A percentile compares a stretch with the other conserved stretches of the same genome.
Evolutionary conservation across 2,888 invertebrate species (phyloP).

Genomic region (Sepioteuthis lessoniana): DNA sequence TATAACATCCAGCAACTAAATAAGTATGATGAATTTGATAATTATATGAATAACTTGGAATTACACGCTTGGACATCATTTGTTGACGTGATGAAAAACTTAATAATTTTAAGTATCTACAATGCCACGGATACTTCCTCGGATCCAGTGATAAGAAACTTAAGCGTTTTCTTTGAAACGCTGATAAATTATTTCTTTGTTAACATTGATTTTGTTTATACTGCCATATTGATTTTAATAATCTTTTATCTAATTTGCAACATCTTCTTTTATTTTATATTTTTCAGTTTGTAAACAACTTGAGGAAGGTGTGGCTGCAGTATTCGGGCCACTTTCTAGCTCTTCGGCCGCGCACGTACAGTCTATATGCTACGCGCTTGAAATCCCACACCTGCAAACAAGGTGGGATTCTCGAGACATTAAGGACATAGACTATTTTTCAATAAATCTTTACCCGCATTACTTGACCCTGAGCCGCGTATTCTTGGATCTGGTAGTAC

Average conservation of each 20-base stretch:
- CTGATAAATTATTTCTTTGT: too few species aligned
- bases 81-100: too few species aligned
- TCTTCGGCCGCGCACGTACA: constrained; percentile 85
- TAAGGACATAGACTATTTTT: constrained; percentile 85
- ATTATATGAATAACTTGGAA: too few species aligned
- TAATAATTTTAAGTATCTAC: too few species aligned
- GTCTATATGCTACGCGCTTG: constrained; percentile 87
- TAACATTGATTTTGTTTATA: too few species aligned
- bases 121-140: too few species aligned
- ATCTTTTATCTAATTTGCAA: background rate
- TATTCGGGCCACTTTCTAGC: constrained; percentile 87
- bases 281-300: constrained; percentile 89
- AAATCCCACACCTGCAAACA: constrained; percentile 89
- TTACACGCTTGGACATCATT: too few species aligned
- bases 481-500: constrained; percentile 86
- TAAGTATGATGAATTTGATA: too few species aligned
- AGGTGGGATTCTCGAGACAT: constrained; percentile 83
- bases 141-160: too few species aligned
- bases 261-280: constrained; percentile 64
- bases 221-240: background rate
- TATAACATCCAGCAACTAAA: too few species aligned
- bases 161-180: too few species aligned
- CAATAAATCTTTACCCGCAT: constrained; percentile 87
- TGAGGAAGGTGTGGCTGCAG: constrained; percentile 84
- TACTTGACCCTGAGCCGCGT: constrained; percentile 85